Evolutionary conservation across 2,888 invertebrate species (phyloP).

Genomic region (Xestia rhomboidea): DNA sequence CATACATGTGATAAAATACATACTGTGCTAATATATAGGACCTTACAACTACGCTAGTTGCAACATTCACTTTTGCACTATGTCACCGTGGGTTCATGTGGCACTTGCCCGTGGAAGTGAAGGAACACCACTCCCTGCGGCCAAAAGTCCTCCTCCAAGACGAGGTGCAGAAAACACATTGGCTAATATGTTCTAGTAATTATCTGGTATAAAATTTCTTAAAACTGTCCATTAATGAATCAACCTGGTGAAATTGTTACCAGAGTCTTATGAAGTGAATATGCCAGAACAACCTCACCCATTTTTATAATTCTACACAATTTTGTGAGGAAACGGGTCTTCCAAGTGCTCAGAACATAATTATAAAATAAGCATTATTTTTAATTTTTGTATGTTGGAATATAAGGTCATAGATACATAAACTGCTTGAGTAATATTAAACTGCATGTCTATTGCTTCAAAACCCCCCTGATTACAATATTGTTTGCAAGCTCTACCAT

Average conservation of each 20-base stretch:
- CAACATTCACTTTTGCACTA: no score
- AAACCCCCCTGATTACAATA: constrained; percentile 78
- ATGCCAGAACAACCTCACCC: not conserved
- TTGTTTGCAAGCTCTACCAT: constrained; percentile 76
- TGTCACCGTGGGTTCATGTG: no score
- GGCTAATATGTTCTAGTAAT: not conserved
- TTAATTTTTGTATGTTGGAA: not conserved
- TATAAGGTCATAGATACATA: not conserved
- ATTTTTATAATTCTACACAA: not conserved
- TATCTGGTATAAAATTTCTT: not conserved
- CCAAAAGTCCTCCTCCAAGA: no score
- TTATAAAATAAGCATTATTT: not conserved
- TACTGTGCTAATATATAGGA: no score
- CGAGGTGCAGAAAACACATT: no score
- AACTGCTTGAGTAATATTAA: not conserved
- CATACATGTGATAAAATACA: no score
- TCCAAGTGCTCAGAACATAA: not conserved
- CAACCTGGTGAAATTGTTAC: not conserved
- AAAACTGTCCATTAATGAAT: not conserved
- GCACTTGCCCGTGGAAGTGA: no score
- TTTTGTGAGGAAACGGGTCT: not conserved
- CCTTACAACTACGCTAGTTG: no score
- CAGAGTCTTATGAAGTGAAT: not conserved
- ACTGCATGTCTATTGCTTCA: not conserved
- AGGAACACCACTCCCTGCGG: no score